Percentiles rank a stretch among this genome's conserved stretches.
These are phyloP conservation scores for Masticophis lateralis DNA, from an alignment of 2,797 vertebrate genomes.

Conservation along the genomic window DNA sequence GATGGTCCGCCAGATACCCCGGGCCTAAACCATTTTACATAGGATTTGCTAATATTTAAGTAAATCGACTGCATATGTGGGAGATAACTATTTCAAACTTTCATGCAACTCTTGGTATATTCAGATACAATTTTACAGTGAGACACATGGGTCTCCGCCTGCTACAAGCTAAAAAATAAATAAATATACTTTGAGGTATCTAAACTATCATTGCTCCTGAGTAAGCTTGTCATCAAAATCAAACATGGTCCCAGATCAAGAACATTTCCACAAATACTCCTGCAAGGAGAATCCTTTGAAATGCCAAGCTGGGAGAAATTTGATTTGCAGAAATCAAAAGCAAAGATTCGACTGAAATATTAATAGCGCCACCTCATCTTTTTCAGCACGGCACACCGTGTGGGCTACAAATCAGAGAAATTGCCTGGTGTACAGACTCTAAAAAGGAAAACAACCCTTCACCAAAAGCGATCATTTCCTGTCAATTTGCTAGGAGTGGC, in stretches of 20 bases:
- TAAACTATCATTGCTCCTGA: background rate
- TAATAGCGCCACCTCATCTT: background rate
- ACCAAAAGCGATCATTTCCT: background rate
- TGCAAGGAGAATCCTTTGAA: conserved; percentile 6
- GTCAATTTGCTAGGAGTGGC: background rate
- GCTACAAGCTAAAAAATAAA: background rate
- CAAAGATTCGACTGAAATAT: conserved; percentile 3
- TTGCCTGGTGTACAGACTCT: background rate
- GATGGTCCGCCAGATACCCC: too few relatives aligned
- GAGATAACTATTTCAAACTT: background rate
- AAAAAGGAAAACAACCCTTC: background rate
- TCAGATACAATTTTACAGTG: background rate
- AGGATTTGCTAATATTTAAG: background rate
- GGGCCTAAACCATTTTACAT: background rate
- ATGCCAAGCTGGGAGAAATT: background rate
- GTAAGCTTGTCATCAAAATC: conserved; percentile 1
- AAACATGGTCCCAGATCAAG: background rate
- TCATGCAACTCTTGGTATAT: background rate
- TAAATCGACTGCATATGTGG: background rate
- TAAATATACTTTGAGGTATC: background rate
- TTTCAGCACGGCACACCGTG: background rate
- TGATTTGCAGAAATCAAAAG: conserved; percentile 14
- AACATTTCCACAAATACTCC: conserved; percentile 4
- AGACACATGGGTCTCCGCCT: background rate
- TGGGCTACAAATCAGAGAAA: background rate